These are phyloP conservation scores for Sinella curviseta DNA, from an alignment of 1,140 invertebrate species.

Conservation along the genomic window DNA sequence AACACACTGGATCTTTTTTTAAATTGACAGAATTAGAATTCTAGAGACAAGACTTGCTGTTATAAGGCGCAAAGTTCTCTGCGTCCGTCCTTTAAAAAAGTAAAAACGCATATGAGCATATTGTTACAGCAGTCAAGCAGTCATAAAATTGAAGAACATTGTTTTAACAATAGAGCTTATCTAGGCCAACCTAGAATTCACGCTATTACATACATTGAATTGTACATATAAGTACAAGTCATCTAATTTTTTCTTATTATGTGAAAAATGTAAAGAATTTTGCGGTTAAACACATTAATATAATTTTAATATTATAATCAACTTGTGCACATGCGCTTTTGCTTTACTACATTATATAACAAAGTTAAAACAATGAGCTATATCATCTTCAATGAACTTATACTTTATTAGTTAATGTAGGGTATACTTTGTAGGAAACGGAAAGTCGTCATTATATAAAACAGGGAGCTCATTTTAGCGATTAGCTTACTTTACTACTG, in stretches of 20 bases:
- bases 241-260: background rate
- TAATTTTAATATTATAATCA: too few relatives aligned
- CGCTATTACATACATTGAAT: too few relatives aligned
- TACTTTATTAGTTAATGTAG: too few relatives aligned
- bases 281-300: background rate
- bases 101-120: too few relatives aligned
- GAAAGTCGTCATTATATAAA: background rate
- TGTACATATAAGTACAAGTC: too few relatives aligned
- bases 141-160: background rate
- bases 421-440: conserved; percentile 2
- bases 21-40: background rate
- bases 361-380: background rate
- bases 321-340: too few relatives aligned
- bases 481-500: too few relatives aligned
- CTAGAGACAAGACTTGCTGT: background rate
- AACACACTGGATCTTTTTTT: conserved; percentile 8
- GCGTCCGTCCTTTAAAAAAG: too few relatives aligned
- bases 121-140: too few relatives aligned
- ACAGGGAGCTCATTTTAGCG: background rate
- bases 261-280: background rate
- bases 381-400: background rate
- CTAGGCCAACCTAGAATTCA: conserved; percentile 3
- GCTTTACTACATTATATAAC: background rate
- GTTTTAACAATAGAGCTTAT: background rate
- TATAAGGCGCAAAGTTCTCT: too few relatives aligned